Evolutionary conservation across 37 sponge, comb jelly and placozoan genomes (phyloP), one percentile per base, ranked within the genome.

Genomic region (Tethya wilhelma): DNA sequence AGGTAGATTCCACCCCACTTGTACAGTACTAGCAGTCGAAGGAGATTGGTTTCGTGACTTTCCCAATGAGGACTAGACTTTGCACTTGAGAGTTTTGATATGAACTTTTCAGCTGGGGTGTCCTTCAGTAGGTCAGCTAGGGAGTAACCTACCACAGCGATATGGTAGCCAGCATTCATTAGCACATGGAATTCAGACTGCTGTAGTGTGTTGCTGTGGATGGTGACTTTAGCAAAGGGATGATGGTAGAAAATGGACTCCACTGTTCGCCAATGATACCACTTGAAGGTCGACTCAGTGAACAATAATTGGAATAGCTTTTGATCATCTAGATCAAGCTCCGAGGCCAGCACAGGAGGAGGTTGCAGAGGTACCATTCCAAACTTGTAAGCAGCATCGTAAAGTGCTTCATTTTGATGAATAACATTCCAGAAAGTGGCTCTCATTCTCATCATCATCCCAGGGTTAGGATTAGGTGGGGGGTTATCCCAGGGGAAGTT

Each of bases 371-470:
- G 64, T 19, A 28, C 8, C 7, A 62, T 25, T n/a, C 64, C 64
- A 25, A 62, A 62, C 64, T 62, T 62, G n/a, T 62, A n/a, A 23
- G 64, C 64, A 19, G 64, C n/a, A 62, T 62, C 64, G 20, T 12
- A 62, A 14, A 62, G 28, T 62, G 64, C 30, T 62, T 62, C n/a
- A 62, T 25, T 12, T 62, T 23, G 20, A 62, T 25, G 64, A 62
- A 62, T 62, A 62, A 62, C 64, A 62, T 62, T 62, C 64, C 64
- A 62, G 30, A 62, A 62, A 28, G 64, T 62, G 9, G 64, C 64
- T 62, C 64, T 62, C 64, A 62, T 14, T 62, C 64, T 62, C 64
- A 62, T 62, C 28, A 62, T 12, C 64, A 62, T 28, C 7, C 20
- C 20, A 23, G 30, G 7, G 20, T 62, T 62, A n/a, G 64, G 64